Evolutionary conservation across 1,140 invertebrate genomes (phyloP).

Genomic region (Conus betulinus): DNA sequence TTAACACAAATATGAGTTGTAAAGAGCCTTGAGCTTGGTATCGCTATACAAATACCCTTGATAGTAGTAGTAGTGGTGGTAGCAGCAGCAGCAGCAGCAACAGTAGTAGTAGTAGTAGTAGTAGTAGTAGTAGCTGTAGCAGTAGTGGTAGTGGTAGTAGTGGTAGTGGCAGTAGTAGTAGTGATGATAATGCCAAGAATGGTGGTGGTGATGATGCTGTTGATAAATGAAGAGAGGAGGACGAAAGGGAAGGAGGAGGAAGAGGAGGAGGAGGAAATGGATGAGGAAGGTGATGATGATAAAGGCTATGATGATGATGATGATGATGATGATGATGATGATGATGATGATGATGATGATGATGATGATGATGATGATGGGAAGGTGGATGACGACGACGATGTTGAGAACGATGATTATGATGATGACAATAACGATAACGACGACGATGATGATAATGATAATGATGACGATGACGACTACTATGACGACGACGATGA

Average conservation of each 20-base stretch:
- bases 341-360: background rate
- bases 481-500: conserved; percentile 10
- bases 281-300: background rate
- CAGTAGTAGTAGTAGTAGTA: conserved; percentile 7
- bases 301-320: background rate
- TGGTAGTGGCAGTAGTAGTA: conserved; percentile 4
- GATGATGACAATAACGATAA: background rate
- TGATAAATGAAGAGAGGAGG: background rate
- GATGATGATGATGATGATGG: background rate
- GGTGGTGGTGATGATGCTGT: background rate
- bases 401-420: background rate
- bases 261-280: background rate
- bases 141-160: conserved; percentile 31
- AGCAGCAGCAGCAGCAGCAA: conserved; percentile 19
- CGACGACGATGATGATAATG: background rate
- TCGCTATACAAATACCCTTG: background rate
- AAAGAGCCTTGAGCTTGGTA: too few species aligned
- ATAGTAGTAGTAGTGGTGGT: conserved; percentile 19
- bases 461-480: background rate
- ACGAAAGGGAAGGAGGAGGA: background rate
- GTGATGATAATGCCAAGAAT: background rate
- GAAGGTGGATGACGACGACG: background rate
- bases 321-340: background rate
- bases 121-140: conserved; percentile 29
- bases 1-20: background rate